Evolutionary conservation across 2,113 vertebrate genomes (phyloP), one percentile per base, ranked within the genome.

Genomic region (Procavia capensis): DNA sequence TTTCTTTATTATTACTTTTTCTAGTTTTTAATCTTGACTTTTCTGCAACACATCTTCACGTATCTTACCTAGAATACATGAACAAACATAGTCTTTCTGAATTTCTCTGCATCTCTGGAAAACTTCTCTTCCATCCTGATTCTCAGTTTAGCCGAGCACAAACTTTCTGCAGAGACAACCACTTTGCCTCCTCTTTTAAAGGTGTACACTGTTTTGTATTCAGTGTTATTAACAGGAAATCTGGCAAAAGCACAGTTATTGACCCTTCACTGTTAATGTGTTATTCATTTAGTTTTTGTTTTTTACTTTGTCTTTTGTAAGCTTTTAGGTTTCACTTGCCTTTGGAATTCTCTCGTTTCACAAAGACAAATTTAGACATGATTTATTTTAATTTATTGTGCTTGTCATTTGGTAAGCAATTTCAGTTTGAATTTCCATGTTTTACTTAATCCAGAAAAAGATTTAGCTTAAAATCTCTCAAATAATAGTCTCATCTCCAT

Each of bases 321-420:
- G 36, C 57, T 80, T 34, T 31, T 95, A 36, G 10, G 54, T 63
- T 84, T 36, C 50, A 74, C 63, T 74, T 93, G 54, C 84, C n/a
- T 93, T 92, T 85, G 50, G 29, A 93, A 93, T 47, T 90, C 24
- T 81, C 16, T 25, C 82, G 57, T 76, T 78, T 82, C 34, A n/a
- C 27, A 81, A 76, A 24, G 45, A 29, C 2, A 86, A 59, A 9
- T 59, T 34, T 86, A 50, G 2, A 41, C 74, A 57, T 3, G 31
- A 6, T 90, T 25, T 72, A 17, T 95, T 92, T 29, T 81, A 64
- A 47, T 85, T 66, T 90, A 59, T 61, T 9, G 17, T 79, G 29
- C 5, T 81, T 68, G 8, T 43, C n/a, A 19, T 87, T 76, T 81
- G n/a, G 47, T 82, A 68, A 80, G 5, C 22, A 90, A 41, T 85